Conservation (phyloP, 2,797 vertebrate species). For the Rhynchonycteris naso region DNA sequence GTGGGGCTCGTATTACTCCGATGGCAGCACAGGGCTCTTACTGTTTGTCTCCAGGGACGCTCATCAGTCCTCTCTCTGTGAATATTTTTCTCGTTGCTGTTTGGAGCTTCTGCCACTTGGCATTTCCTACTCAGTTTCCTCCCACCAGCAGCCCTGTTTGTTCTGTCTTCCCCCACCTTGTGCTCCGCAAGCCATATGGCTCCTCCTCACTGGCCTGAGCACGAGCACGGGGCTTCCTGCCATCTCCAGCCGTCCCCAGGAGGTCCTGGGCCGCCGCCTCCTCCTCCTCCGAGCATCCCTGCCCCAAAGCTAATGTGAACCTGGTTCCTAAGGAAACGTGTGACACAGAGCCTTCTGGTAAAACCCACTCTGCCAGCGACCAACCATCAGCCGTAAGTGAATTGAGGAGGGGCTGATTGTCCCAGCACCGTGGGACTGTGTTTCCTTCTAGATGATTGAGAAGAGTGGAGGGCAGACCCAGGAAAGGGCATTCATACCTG, state of each 20-base stretch:
- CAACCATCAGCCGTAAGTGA: not conserved
- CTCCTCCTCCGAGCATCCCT: not conserved
- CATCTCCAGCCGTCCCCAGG: not conserved
- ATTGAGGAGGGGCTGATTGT: not conserved
- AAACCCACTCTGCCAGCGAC: not conserved
- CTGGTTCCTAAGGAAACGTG: not conserved
- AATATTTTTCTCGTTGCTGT: not conserved
- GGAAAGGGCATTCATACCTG: not conserved
- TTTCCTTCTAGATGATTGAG: not conserved
- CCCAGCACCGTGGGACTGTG: not conserved
- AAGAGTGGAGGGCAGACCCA: not conserved
- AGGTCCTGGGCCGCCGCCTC: not conserved
- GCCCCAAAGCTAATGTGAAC: not conserved
- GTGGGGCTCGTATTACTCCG: accelerated
- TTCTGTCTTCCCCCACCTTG: not conserved
- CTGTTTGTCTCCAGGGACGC: not conserved
- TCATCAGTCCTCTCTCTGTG: accelerated
- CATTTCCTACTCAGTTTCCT: not conserved
- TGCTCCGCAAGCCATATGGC: not conserved
- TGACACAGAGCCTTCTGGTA: not conserved
- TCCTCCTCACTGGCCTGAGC: not conserved
- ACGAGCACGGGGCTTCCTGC: not conserved
- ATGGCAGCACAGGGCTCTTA: no score
- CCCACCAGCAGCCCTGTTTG: not conserved
- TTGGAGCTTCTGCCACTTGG: accelerated